Evolutionary conservation across 2,888 invertebrate species (phyloP).

Genomic region (Luperina testacea): DNA sequence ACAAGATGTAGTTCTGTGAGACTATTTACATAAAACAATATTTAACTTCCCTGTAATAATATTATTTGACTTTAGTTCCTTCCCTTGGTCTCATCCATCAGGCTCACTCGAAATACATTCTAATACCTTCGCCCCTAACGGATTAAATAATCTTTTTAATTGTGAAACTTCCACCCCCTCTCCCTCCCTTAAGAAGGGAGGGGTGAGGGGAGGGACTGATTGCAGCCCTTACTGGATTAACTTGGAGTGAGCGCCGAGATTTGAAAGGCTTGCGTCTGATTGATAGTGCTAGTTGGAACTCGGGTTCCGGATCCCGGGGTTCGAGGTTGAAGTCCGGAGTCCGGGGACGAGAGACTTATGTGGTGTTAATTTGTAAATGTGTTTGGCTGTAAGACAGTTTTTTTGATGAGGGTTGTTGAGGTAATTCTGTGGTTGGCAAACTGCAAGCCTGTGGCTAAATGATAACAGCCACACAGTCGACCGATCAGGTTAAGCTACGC

Average conservation of each 20-base stretch:
- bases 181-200: neutral
- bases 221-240: constrained; percentile 63
- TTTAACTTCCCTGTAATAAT: neutral
- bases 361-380: constrained; percentile 37
- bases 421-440: neutral
- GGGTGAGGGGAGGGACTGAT: constrained; percentile 31
- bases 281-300: constrained; percentile 49
- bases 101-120: constrained; percentile 34
- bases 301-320: neutral
- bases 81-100: constrained; percentile 3
- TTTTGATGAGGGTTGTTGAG: neutral
- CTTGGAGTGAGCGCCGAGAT: constrained; percentile 56
- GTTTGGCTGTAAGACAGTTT: neutral
- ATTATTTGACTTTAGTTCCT: neutral
- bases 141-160: constrained; percentile 68
- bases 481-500: too few relatives aligned
- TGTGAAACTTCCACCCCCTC: constrained; percentile 58
- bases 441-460: neutral
- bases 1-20: neutral
- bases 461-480: too few relatives aligned
- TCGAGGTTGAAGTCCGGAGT: neutral
- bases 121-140: constrained; percentile 32
- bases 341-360: constrained; percentile 21
- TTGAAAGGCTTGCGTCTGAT: constrained; percentile 55
- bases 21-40: neutral